These are phyloP conservation scores for Zeus faber DNA, from an alignment of 2,113 vertebrate genomes.

Conservation along the genomic window DNA sequence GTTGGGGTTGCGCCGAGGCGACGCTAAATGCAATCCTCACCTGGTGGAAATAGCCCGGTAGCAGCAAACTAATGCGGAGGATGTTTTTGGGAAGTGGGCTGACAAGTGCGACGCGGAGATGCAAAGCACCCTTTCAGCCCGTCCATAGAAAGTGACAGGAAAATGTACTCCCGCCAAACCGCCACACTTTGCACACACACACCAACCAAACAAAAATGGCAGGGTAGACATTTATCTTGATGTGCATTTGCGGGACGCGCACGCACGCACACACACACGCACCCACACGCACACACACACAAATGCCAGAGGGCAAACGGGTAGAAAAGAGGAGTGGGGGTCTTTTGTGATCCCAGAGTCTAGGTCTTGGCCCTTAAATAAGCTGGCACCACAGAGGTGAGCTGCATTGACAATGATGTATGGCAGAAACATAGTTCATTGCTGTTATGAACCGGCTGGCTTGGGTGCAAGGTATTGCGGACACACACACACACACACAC, in stretches of 20 bases:
- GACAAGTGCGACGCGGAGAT: conserved; percentile 7
- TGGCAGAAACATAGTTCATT: conserved; percentile 57
- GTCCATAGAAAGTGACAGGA: background rate
- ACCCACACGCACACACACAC: background rate
- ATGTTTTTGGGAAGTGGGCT: conserved; percentile 5
- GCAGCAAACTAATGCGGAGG: conserved; percentile 5
- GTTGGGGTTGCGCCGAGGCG: conserved; percentile 35
- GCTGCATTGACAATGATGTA: conserved; percentile 72
- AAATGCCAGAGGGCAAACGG: conserved; percentile 56
- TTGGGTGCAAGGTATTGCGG: conserved; percentile 42
- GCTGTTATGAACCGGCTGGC: conserved; percentile 57
- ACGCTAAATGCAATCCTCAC: conserved; percentile 35
- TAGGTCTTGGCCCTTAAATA: conserved; percentile 70
- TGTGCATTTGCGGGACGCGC: background rate
- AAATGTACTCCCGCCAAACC: no score
- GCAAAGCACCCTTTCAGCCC: background rate
- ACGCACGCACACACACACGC: conserved; percentile 7
- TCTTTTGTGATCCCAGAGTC: conserved; percentile 53
- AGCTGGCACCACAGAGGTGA: conserved; percentile 64
- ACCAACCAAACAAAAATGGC: background rate
- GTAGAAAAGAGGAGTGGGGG: conserved; percentile 37
- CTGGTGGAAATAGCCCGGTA: conserved; percentile 14
- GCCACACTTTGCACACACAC: no score
- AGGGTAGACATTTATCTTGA: background rate
- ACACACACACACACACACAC: conserved; percentile 8